phyloP scores from a whole-genome alignment of 2,888 invertebrate species.

The Rotaria socialis region DNA sequence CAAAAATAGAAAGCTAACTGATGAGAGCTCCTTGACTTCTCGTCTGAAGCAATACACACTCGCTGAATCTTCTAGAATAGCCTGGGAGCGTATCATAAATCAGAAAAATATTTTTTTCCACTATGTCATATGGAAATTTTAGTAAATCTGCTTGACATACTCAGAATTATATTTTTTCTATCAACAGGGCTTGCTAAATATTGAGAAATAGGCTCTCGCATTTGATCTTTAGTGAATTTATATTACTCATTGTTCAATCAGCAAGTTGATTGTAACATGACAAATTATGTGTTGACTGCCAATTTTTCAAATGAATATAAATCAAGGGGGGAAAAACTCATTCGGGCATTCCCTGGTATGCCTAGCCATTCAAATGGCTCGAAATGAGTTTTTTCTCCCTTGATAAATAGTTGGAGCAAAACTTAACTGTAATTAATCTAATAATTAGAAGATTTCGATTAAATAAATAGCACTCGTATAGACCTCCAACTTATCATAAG shows the following conservation, averaged over 20 bases:
- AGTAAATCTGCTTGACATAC: slow-evolving; percentile 48
- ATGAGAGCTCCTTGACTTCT: slow-evolving; percentile 96
- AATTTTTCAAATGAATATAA: background rate
- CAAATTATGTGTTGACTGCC: slow-evolving; percentile 37
- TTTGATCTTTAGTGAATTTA: background rate
- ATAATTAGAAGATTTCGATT: too few species aligned
- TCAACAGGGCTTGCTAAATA: slow-evolving; percentile 32
- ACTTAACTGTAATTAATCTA: too few species aligned
- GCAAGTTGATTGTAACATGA: slow-evolving; percentile 41
- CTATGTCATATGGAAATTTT: background rate
- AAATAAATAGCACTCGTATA: too few species aligned
- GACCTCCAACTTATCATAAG: background rate
- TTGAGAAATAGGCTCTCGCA: slow-evolving; percentile 37
- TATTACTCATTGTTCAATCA: background rate
- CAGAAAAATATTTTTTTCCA: background rate
- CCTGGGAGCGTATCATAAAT: slow-evolving; percentile 50
- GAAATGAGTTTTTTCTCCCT: too few species aligned
- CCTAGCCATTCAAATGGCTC: too few species aligned
- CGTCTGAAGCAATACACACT: slow-evolving; percentile 81
- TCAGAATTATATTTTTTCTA: background rate
- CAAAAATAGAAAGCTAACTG: background rate
- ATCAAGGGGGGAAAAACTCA: background rate
- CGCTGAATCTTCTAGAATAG: slow-evolving; percentile 59
- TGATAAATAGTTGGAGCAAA: too few species aligned
- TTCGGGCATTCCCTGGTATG: background rate